Evolutionary conservation across 92 coral and sea anemone genomes (phyloP), one percentile per base, ranked within the genome.

Genomic region (Meandrina meandrites): DNA sequence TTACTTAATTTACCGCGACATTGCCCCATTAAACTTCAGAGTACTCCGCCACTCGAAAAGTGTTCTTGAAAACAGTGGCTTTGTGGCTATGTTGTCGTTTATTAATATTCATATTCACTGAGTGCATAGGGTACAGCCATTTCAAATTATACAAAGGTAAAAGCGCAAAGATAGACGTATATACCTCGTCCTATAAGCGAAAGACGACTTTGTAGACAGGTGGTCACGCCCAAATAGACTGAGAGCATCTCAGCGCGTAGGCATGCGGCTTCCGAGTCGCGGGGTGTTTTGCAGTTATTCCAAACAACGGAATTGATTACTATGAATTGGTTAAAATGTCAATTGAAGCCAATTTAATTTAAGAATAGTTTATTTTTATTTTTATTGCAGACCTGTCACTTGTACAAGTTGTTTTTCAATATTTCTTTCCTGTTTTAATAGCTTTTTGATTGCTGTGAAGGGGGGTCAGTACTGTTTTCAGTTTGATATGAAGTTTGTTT

Each of bases 401-500:
- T 36, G 78, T 73, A 40, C 28, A 73, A 60, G 16, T 37, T 73
- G 78, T 73, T 70, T 83, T 51, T 28, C 8, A 37, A 19, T 50
- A 19, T 70, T 28, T 16, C 27, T 14, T n/a, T 48, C 34, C 28
- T 50, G 31, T 72, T 82, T 51, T 53, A 82, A 50, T 82, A 13
- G 28, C 69, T 35, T 28, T 73, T 83, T 72, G 79, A 71, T 83
- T 83, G 86, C 35, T 15, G 21, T 83, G 17, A 37, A 51, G 69
- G 73, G 54, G 30, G 76, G 50, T 27, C 13, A 8, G 24, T n/a
- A 67, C 62, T 47, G 30, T 40, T 35, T 80, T 32, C 28, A 81
- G 71, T 56, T 45, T 67, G 31, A 40, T 17, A 16, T 66, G 34
- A 45, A 66, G 76, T 71, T 72, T 83, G 67, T 83, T 83, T 70